Evolutionary conservation across 2,797 vertebrate species (phyloP).

Genomic region (Melanitta fusca): DNA sequence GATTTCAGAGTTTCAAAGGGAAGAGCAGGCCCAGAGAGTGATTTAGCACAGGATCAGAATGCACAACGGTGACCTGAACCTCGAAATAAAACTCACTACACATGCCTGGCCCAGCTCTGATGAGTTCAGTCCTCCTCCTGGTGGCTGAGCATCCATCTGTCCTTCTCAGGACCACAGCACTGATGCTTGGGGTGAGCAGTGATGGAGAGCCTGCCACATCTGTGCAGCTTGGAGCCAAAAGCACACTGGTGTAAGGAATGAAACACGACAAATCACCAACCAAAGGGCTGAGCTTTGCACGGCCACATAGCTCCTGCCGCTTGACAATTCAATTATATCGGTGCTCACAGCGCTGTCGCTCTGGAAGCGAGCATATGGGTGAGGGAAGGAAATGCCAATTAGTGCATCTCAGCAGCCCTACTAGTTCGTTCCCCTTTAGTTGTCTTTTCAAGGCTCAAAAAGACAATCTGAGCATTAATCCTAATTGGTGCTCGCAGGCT

Average conservation of each 20-base stretch:
- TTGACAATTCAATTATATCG: neutral
- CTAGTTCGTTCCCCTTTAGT: neutral
- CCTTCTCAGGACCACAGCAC: neutral
- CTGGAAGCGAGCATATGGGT: neutral
- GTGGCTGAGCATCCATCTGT: neutral
- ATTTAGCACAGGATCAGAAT: neutral
- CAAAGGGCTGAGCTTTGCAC: neutral
- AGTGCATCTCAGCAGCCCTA: neutral
- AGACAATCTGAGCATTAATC: neutral
- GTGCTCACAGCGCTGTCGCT: neutral
- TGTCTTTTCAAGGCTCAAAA: neutral
- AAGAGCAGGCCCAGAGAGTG: rapidly evolving
- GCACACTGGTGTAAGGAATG: neutral
- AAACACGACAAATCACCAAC: neutral
- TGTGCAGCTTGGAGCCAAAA: neutral
- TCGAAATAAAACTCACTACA: neutral
- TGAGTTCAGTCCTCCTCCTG: too few relatives aligned
- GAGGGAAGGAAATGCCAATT: neutral
- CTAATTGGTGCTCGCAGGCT: neutral
- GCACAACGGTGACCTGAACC: rapidly evolving
- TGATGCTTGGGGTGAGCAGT: rapidly evolving
- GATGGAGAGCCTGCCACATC: neutral
- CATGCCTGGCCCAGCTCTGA: too few relatives aligned
- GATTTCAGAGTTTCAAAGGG: neutral
- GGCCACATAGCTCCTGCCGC: neutral